Percentiles rank a stretch among this genome's conserved stretches.
These are phyloP conservation scores for Apostichopus californicus DNA, from an alignment of 35 echinoderm and acorn worm species.

Conservation along the genomic window DNA sequence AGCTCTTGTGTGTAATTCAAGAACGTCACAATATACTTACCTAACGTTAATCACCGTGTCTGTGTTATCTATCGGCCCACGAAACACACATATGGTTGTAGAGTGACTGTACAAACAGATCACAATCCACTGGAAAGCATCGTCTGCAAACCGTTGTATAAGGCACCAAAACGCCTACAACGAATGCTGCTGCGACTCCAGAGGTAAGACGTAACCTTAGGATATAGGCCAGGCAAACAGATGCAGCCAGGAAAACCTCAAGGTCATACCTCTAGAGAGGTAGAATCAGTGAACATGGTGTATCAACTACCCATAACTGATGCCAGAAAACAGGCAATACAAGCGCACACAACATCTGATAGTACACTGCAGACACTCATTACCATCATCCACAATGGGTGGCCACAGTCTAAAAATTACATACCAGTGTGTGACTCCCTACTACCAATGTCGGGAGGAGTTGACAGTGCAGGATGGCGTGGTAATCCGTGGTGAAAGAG, in stretches of 20 bases:
- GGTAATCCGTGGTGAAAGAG: conserved; percentile 71
- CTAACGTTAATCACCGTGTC: too few species aligned
- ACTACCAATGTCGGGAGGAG: conserved; percentile 76
- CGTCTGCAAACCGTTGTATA: conserved; percentile 32
- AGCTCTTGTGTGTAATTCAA: too few species aligned
- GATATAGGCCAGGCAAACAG: conserved; percentile 50
- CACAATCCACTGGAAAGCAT: conserved; percentile 67
- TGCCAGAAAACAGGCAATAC: conserved; percentile 26
- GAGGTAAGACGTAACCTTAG: conserved; percentile 40
- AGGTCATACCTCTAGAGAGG: conserved; percentile 21
- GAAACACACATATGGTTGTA: conserved; percentile 46
- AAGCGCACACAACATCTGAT: conserved; percentile 62
- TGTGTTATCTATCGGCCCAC: too few species aligned
- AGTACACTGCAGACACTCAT: conserved; percentile 45
- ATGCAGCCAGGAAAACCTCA: conserved; percentile 34
- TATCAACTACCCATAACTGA: conserved; percentile 53
- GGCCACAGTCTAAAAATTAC: conserved; percentile 62
- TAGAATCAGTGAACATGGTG: conserved; percentile 71
- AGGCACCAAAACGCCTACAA: conserved; percentile 51
- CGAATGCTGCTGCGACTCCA: conserved; percentile 53
- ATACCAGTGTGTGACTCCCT: conserved; percentile 45
- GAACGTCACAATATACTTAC: too few species aligned
- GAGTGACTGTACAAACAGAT: conserved; percentile 30
- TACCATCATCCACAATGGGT: conserved; percentile 56
- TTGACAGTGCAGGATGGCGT: conserved; percentile 72